Conservation (phyloP, 2,888 invertebrate genomes). For the Idaea dimidiata region DNA sequence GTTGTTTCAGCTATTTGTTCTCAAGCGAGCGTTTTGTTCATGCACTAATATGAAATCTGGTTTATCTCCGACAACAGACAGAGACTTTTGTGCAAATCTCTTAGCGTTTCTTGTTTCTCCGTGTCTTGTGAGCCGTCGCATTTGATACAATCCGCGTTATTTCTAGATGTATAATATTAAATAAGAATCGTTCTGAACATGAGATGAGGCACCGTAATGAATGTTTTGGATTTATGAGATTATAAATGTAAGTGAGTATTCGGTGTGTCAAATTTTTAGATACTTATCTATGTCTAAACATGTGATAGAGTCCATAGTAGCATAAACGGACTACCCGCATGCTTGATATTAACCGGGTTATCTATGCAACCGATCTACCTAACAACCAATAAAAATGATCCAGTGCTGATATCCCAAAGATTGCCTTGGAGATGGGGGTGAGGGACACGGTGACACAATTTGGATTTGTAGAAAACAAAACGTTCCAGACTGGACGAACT, state of each 20-base stretch:
- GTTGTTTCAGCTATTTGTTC: conserved; percentile 18
- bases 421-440: background rate
- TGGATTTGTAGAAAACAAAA: no score
- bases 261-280: no score
- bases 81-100: conserved; percentile 2
- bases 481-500: no score
- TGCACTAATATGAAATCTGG: conserved; percentile 10
- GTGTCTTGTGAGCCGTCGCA: background rate
- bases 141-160: background rate
- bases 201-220: background rate
- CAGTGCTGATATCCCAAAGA: background rate
- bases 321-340: no score
- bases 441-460: background rate
- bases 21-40: conserved; percentile 10
- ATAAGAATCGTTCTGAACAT: background rate
- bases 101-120: background rate
- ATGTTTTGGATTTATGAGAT: background rate
- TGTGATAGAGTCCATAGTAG: no score
- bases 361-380: no score
- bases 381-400: no score
- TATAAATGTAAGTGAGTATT: background rate
- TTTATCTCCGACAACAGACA: conserved; percentile 7
- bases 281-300: no score
- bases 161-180: background rate
- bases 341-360: no score